Evolutionary conservation across 2,888 invertebrate species (phyloP), one percentile per base, ranked within the genome.

Genomic region (Melanostoma scalare): DNA sequence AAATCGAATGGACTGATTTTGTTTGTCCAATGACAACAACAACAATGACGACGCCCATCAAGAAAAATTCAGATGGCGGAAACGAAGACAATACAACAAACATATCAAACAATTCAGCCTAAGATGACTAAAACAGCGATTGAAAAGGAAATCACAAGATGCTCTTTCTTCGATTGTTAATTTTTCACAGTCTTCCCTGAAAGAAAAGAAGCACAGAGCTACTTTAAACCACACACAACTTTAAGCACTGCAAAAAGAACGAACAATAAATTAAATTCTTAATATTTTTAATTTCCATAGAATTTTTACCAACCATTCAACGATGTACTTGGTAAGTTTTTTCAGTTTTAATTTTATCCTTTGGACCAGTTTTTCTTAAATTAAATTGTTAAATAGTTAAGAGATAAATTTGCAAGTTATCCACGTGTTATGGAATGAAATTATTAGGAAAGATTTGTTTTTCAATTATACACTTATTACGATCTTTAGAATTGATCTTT

Each of bases 1-100:
- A 97, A 88, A 85, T 89, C 10, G 97, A 97, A 87, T 94, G 95
- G 88, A 96, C 95, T 33, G 96, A 97, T 89, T 94, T 96, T 88
- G 96, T 98, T 86, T 98, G 97, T 88, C 97, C 98, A n/a, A 92
- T 90, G 89, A 87, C 87, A 88, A 89, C 81, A 63, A 86, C 86
- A 35, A 74, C 69, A 46, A n/a, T 46, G 44, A 48, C 63, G 52
- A 48, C n/a, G 53, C 71, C 71, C 50, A 33, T 53, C n/a, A 77
- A 65, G 42, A 50, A 3, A 31, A 65, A 36, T 3, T 44, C 35
- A 10, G 58, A 50, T 53, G 46, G 53, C 20, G 46, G 36, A 58
- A 53, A 60, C 58, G 71, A 68, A 30, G 77, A 77, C 61, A 73
- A 63, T 63, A 53, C 52, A 20, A 20, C 20, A 38, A 69, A 84